Evolutionary conservation across 2,888 invertebrate genomes (phyloP).

Genomic region (Cenopis cana): DNA sequence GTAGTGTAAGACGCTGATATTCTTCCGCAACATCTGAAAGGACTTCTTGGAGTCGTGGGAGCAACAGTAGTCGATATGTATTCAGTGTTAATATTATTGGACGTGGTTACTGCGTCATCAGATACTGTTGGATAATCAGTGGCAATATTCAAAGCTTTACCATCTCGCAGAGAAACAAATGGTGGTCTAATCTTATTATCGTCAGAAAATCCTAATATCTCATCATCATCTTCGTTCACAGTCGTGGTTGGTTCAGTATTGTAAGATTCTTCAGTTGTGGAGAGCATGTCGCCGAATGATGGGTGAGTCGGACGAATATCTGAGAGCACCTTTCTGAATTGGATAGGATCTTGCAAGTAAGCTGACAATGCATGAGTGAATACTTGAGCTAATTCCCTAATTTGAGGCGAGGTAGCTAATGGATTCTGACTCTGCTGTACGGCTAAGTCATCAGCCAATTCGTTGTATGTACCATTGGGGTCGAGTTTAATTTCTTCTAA

Average conservation of each 20-base stretch:
- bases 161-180: slow-evolving; percentile 66
- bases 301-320: slow-evolving; percentile 93
- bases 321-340: slow-evolving; percentile 90
- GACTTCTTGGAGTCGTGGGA: slow-evolving; percentile 65
- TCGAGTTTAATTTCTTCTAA: slow-evolving; percentile 75
- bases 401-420: slow-evolving; percentile 86
- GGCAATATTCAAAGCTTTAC: slow-evolving; percentile 73
- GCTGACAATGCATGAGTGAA: slow-evolving; percentile 93
- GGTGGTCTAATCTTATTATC: slow-evolving; percentile 72
- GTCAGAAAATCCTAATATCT: slow-evolving; percentile 91
- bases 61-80: slow-evolving; percentile 56
- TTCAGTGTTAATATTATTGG: slow-evolving; percentile 57
- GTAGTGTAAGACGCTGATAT: slow-evolving; percentile 80
- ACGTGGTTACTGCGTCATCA: slow-evolving; percentile 61
- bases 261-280: slow-evolving; percentile 68
- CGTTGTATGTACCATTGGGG: slow-evolving; percentile 74
- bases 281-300: slow-evolving; percentile 77
- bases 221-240: slow-evolving; percentile 89
- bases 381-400: slow-evolving; percentile 92
- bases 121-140: slow-evolving; percentile 58
- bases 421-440: slow-evolving; percentile 87
- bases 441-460: slow-evolving; percentile 83
- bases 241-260: slow-evolving; percentile 85
- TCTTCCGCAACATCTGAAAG: slow-evolving; percentile 75
- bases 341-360: slow-evolving; percentile 93